Evolutionary conservation across 92 coral and sea anemone species (phyloP).

Genomic region (Epizoanthus illoricatus): DNA sequence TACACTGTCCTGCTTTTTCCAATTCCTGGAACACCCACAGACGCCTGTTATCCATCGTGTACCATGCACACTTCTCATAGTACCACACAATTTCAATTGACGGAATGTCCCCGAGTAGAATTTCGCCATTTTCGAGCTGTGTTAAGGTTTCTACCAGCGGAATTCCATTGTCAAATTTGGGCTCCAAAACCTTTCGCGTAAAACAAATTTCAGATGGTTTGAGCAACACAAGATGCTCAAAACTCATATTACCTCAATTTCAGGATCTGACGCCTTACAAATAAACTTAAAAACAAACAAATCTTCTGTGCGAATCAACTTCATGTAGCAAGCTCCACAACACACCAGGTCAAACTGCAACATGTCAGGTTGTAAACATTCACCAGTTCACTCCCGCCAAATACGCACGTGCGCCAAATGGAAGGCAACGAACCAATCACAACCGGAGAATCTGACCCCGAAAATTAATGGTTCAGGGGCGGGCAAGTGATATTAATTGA

Average conservation of each 20-base stretch:
- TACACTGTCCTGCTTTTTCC: conserved; percentile 77
- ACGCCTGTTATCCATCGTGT: conserved; percentile 82
- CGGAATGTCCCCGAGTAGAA: conserved; percentile 81
- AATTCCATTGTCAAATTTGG: conserved; percentile 87
- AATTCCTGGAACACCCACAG: conserved; percentile 95
- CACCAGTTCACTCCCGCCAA: conserved; percentile 15
- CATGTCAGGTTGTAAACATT: conserved; percentile 26
- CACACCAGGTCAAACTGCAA: conserved; percentile 5
- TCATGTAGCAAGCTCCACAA: not conserved
- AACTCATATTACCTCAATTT: conserved; percentile 52
- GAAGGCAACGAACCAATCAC: conserved; percentile 17
- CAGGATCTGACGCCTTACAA: not conserved
- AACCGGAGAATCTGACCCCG: too few relatives aligned
- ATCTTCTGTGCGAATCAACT: not conserved
- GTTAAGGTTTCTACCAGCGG: conserved; percentile 78
- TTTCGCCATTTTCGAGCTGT: conserved; percentile 80
- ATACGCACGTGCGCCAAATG: conserved; percentile 16
- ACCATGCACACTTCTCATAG: conserved; percentile 92
- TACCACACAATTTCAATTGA: conserved; percentile 86
- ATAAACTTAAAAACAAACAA: not conserved
- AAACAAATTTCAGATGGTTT: conserved; percentile 95
- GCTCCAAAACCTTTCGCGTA: conserved; percentile 66
- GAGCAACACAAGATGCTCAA: conserved; percentile 77
- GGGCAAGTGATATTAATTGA: too few relatives aligned
- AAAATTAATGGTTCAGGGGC: too few relatives aligned